Base-by-base conservation (phyloP, 2,888 invertebrate genomes). In the Subacronicta megacephala region DNA sequence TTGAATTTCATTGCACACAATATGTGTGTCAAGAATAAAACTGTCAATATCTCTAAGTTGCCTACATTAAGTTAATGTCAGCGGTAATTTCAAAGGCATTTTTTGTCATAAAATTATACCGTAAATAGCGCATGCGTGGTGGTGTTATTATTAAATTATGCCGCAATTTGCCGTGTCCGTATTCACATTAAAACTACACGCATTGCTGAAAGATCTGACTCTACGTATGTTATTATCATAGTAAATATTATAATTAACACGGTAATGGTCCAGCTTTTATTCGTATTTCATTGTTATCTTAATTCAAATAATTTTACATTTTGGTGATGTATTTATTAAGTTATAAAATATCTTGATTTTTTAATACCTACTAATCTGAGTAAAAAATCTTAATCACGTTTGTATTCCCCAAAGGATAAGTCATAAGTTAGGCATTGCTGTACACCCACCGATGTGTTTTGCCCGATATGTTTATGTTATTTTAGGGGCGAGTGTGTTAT, bases 121-220 rank as follows among this genome's bases (percentile, higher is more conserved):
- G 40, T 36, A 37, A 51, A 64, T 71, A 69, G 70, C 62, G 31
- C 62, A 72, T 71, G 62, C 53, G 51, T 62, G 71, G 73, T 75
- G 77, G 73, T 72, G 70, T 73, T 81, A 78, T 80, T 80, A 78
- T 55, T 62, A 38, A 81, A 82, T 80, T 80, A 83, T 72, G 55
- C 60, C 47, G 79, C 66, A 81, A 79, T 78, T 81, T 77, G 70
- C 69, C 72, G 70, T 70, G 64, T 64, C 63, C 70, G 58, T 70
- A 67, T 58, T 63, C 49, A 50, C 58, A 54, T 62, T 68, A 77
- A 59, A 71, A 65, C 49, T 72, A 66, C 70, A 75, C 57, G 74
- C 64, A 75, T 69, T 71, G 73, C 75, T 76, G 64, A 78, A 77
- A 79, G 73, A 71, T 74, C 72, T 71, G 62, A 67, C 71, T 72